phyloP scores from a whole-genome alignment of 2,113 vertebrate genomes.

The Notechis scutatus region DNA sequence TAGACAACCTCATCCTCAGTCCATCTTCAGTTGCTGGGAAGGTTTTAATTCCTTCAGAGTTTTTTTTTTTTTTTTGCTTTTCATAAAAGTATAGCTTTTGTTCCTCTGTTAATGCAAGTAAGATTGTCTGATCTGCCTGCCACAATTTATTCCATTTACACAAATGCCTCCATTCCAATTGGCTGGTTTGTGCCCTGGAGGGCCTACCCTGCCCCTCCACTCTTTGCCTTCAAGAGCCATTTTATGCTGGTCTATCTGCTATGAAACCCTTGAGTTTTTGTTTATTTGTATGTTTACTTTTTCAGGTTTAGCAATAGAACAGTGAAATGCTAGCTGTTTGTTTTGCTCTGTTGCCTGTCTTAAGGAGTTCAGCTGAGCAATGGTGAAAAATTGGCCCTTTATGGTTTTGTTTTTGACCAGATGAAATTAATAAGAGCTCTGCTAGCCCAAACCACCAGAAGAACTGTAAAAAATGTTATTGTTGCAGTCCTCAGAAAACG shows the following conservation, averaged over 20 bases:
- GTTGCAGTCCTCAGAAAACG: neutral
- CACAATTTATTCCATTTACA: neutral
- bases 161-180: neutral
- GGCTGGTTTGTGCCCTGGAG: neutral
- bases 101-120: neutral
- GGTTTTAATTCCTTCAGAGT: neutral
- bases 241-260: neutral
- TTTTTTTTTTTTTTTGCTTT: neutral
- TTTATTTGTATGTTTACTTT: neutral
- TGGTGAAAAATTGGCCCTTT: neutral
- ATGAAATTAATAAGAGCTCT: neutral
- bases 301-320: neutral
- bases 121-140: neutral
- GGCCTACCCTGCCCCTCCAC: neutral
- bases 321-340: neutral
- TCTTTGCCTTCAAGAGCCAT: neutral
- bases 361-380: neutral
- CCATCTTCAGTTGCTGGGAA: neutral
- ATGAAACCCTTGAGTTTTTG: neutral
- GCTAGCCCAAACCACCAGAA: neutral
- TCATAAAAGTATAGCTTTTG: neutral
- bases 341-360: neutral
- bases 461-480: neutral
- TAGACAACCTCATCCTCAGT: neutral
- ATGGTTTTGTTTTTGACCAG: neutral